Base-by-base conservation (phyloP, 2,888 invertebrate genomes). In the Parnassius apollo region DNA sequence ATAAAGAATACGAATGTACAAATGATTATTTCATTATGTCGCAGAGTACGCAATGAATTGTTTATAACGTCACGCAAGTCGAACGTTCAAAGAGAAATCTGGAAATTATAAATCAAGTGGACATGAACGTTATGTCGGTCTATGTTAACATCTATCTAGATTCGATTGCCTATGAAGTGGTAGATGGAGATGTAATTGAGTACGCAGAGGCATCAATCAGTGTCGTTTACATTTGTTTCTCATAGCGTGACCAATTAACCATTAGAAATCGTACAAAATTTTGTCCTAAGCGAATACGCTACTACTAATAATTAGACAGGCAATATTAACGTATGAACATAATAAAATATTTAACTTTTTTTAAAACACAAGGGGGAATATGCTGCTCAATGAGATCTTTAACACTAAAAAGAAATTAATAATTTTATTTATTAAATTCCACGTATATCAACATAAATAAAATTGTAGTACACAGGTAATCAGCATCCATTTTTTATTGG, bases 171-270 rank as follows among this genome's bases (percentile, higher is more conserved):
- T 75, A 75, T 74, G 75, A 78, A 73, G 72, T 75, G 78, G 78
- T 35, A 44, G 73, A 78, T 70, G 71, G 73, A 79, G 73, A 76
- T 69, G 73, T 82, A 82, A 84, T 85, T 81, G 77, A 75, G 71
- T 69, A 73, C 71, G 71, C 70, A 70, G 70, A 78, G 76, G 76
- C 78, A 85, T 83, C 81, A 82, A 86, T 85, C 79, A 79, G 73
- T 75, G 78, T 75, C 75, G 70, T 69, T 74, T 66, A 70, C 77
- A 72, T 83, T 82, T 82, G 78, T 81, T 83, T 80, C 77, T 80
- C 74, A 77, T 76, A 83, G 78, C 80, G 74, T 78, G 71, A 73
- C 77, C 71, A 78, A 80, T 76, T 70, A 68, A 66, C 75, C 69
- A 77, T 77, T 76, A 74, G 66, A 76, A 69, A 73, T 73, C 71